phyloP scores from a whole-genome alignment of 2,113 vertebrate genomes.

The Eurypyga helias region DNA sequence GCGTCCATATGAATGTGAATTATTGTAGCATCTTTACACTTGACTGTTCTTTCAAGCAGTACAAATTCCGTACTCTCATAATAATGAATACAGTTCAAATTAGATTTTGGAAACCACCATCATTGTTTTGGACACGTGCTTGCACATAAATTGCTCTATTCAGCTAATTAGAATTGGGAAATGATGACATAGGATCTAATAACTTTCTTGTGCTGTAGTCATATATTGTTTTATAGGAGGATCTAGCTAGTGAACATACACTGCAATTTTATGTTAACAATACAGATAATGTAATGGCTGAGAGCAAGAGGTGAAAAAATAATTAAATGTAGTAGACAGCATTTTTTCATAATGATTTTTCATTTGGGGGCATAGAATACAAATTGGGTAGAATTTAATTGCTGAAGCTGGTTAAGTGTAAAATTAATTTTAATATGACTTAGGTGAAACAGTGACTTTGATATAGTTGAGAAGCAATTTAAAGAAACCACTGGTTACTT shows the following conservation, averaged over 20 bases:
- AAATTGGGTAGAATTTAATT: not conserved
- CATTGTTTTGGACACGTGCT: accelerated
- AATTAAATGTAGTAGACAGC: not conserved
- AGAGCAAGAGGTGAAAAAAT: not conserved
- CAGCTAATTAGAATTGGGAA: not conserved
- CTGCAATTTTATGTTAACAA: not conserved
- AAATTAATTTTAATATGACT: not conserved
- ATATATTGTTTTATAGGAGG: not conserved
- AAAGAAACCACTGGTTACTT: not conserved
- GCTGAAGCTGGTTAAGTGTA: not conserved
- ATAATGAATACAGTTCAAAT: not conserved
- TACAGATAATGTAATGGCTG: not conserved
- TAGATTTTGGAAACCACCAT: not conserved
- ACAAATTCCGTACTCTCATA: not conserved
- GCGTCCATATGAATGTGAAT: not conserved
- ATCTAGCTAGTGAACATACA: not conserved
- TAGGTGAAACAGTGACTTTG: not conserved
- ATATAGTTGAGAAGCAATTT: not conserved
- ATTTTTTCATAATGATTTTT: not conserved
- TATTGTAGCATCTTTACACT: not conserved
- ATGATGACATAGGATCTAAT: not conserved
- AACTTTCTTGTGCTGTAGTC: not conserved
- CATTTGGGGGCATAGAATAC: not conserved
- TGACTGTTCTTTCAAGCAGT: not conserved
- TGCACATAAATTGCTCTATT: not conserved